Base-by-base conservation (phyloP, 2,113 vertebrate species). In the Struthio camelus region DNA sequence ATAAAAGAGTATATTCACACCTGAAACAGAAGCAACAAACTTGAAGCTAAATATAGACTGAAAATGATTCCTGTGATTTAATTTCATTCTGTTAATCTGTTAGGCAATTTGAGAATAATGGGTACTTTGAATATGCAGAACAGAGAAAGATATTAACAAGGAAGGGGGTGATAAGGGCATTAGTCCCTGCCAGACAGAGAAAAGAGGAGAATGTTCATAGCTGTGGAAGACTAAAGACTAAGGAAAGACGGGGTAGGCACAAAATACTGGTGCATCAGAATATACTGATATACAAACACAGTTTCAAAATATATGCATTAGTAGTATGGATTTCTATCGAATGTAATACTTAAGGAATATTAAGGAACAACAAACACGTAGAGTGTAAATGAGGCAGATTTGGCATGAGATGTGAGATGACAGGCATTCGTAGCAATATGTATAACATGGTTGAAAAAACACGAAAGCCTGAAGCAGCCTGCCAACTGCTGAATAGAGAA, bases 391-490 rank as follows among this genome's bases (percentile, higher is more conserved):
- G 90, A 86, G 86, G 72, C 56, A 72, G 83, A 69, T 75, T 75
- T 80, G 54, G 85, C 90, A 93, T 56, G 83, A 96, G 86, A 94
- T 93, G n/a, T 56, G 95, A 96, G 65, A 65, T 93, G 92, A 96
- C 90, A 96, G 80, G 87, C 69, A 92, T 86, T 96, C 80, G 72
- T 72, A 79, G 77, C 69, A 79, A 89, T 84, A 79, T 44, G 59
- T 83, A 84, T 69, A 92, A 94, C 10, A 1, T 38, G n/a, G 83
- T 18, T 93, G 61, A 95, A 94, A 78, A 94, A 64, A 30, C 56
- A 92, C 32, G 72, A 72, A 54, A 96, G 69, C n/a, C 72, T 85
- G 92, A 90, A 95, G 80, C 69, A 91, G 93, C 87, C 79, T 94
- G 75, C 93, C 67, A n/a, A 30, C 46, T 83, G 46, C 69, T 79